Percentiles rank a stretch among this genome's conserved stretches.
These are phyloP conservation scores for Stichodactyla helianthus DNA, from an alignment of 64 coral and sea anemone species.

Conservation along the genomic window DNA sequence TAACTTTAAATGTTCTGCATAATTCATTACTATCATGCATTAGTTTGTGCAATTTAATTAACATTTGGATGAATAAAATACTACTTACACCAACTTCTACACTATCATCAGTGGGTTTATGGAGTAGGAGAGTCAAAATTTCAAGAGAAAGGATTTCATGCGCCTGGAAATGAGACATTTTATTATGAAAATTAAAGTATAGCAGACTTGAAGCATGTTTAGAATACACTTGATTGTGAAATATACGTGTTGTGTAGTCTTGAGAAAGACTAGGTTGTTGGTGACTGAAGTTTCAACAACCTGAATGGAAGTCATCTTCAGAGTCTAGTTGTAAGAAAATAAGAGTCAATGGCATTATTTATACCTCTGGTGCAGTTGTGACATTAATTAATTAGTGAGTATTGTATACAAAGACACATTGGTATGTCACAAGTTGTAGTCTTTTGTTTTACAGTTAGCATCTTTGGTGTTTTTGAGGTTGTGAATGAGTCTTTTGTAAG, in stretches of 20 bases:
- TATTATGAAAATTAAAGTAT: background rate
- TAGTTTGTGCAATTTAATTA: background rate
- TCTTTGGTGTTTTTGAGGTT: too few species aligned
- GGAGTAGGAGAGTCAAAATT: slow-evolving; percentile 75
- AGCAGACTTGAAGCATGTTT: background rate
- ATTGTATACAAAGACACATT: too few species aligned
- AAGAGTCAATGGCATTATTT: too few species aligned
- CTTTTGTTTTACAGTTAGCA: too few species aligned
- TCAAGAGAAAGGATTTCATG: slow-evolving; percentile 96
- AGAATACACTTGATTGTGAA: background rate
- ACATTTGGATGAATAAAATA: background rate
- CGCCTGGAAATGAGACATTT: slow-evolving; percentile 49
- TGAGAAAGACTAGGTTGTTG: background rate
- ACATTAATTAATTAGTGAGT: too few species aligned
- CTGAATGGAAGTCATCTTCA: too few species aligned
- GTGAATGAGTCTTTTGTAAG: too few species aligned
- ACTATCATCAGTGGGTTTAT: slow-evolving; percentile 99
- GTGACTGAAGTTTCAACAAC: background rate
- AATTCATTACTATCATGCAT: background rate
- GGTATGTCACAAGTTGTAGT: too few species aligned
- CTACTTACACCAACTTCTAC: slow-evolving; percentile 93
- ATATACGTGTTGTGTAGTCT: background rate
- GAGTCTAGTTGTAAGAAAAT: background rate
- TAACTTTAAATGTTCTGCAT: too few species aligned
- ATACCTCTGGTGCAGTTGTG: too few species aligned